phyloP scores from a whole-genome alignment of 2,113 vertebrate species.

The Poecile atricapillus region DNA sequence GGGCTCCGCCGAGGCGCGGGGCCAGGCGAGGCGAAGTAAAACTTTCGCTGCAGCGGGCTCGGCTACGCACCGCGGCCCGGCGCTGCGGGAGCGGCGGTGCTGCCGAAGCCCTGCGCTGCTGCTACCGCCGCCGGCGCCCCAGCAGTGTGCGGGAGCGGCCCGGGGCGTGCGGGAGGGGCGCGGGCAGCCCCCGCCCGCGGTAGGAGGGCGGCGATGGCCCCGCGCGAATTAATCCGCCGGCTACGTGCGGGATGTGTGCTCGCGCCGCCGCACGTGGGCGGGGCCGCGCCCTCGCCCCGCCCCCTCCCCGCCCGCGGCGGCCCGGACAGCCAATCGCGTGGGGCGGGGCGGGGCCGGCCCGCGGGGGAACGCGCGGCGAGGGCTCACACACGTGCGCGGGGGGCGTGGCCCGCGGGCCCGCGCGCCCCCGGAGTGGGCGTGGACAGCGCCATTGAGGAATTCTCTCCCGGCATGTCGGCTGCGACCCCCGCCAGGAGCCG shows the following conservation, averaged over 20 bases:
- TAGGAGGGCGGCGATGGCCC: background rate
- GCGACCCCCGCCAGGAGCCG: background rate
- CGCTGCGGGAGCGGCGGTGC: background rate
- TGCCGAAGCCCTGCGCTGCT: background rate
- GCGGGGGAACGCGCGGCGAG: background rate
- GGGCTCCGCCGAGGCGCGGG: background rate
- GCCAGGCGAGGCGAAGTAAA: background rate
- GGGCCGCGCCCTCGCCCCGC: background rate
- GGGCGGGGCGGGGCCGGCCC: background rate
- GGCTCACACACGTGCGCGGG: background rate
- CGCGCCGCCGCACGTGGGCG: slow-evolving; percentile 31
- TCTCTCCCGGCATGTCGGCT: slow-evolving; percentile 34
- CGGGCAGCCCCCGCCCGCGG: background rate
- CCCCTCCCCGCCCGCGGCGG: background rate
- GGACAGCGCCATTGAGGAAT: slow-evolving; percentile 78
- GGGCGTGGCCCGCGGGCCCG: background rate
- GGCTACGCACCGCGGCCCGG: background rate
- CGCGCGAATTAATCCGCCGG: background rate
- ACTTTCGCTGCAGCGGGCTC: background rate
- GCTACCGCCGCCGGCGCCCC: background rate
- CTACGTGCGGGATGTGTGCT: slow-evolving; percentile 67
- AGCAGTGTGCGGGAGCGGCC: background rate
- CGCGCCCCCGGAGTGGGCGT: background rate
- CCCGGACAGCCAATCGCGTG: background rate
- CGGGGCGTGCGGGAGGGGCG: background rate